A percentile compares a stretch with the other conserved stretches of the same genome.
Evolutionary conservation across 2,888 invertebrate species (phyloP).

Genomic region (Adelognathus sp.): DNA sequence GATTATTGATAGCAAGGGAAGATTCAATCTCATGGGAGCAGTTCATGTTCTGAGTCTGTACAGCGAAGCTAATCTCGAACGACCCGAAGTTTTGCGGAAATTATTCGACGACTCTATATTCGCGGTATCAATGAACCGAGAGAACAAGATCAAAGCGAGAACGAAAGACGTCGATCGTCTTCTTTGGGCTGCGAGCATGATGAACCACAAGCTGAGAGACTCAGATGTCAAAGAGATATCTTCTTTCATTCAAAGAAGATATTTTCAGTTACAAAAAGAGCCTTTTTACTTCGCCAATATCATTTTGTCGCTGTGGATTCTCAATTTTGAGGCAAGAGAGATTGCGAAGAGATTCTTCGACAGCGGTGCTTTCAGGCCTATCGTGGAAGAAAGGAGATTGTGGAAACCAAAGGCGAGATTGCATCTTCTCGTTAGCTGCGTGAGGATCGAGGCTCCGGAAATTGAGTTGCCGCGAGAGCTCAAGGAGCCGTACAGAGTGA

Average conservation of each 20-base stretch:
- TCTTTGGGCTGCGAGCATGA: slow-evolving; percentile 79
- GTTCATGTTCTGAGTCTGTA: slow-evolving; percentile 80
- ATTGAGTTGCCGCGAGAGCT: slow-evolving; percentile 72
- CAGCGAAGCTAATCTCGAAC: slow-evolving; percentile 78
- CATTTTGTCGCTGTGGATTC: slow-evolving; percentile 80
- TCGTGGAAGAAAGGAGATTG: slow-evolving; percentile 43
- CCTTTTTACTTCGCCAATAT: slow-evolving; percentile 74
- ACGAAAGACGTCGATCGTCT: slow-evolving; percentile 81
- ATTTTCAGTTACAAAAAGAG: slow-evolving; percentile 69
- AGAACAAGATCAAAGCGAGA: slow-evolving; percentile 62
- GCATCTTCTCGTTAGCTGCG: slow-evolving; percentile 78
- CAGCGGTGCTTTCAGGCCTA: slow-evolving; percentile 23
- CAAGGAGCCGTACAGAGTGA: slow-evolving; percentile 55
- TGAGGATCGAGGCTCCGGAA: slow-evolving; percentile 77
- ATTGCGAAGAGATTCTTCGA: slow-evolving; percentile 43
- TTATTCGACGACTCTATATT: slow-evolving; percentile 71
- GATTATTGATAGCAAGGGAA: slow-evolving; percentile 76
- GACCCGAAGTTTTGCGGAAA: slow-evolving; percentile 72
- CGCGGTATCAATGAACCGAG: background rate
- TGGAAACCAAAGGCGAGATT: slow-evolving; percentile 69
- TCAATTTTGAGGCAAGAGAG: slow-evolving; percentile 73
- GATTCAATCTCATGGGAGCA: slow-evolving; percentile 76
- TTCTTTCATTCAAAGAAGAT: slow-evolving; percentile 17
- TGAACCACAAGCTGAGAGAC: slow-evolving; percentile 69
- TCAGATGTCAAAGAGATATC: slow-evolving; percentile 64